Conservation (phyloP, 1,140 invertebrate genomes). For the Radopholus similis region DNA sequence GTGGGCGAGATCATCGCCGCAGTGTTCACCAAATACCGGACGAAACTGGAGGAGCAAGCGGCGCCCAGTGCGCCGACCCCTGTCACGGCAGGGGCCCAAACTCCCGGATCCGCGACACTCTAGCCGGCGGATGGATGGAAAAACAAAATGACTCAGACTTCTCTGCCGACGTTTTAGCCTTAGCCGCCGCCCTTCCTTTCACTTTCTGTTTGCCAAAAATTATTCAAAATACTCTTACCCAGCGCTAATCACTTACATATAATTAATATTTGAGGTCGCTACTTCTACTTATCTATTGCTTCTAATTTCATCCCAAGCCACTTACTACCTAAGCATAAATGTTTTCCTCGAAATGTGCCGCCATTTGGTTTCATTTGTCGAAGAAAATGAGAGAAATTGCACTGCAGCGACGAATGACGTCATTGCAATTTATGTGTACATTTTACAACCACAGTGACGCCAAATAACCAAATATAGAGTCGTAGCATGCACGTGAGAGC, state of each 20-base stretch:
- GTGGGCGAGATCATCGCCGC: constrained; percentile 48
- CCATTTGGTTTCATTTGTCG: no score
- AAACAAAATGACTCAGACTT: no score
- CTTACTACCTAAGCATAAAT: no score
- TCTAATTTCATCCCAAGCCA: neutral
- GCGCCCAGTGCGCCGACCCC: constrained; percentile 9
- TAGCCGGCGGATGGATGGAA: neutral
- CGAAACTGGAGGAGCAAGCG: constrained; percentile 24
- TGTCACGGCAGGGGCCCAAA: neutral
- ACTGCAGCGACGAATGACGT: no score
- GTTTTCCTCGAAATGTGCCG: no score
- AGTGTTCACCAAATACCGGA: constrained; percentile 33
- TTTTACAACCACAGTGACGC: no score
- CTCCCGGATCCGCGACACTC: neutral
- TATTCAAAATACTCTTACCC: neutral
- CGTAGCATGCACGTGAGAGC: no score
- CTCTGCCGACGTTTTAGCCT: no score
- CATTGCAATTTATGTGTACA: no score
- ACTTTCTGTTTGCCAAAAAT: neutral
- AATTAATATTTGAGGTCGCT: neutral
- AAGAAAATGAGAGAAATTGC: no score
- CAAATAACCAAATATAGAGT: no score
- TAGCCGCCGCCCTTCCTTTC: no score
- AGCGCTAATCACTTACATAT: neutral
- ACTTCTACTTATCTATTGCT: neutral